Evolutionary conservation across 2,113 vertebrate genomes (phyloP).

Genomic region (Xiphorhynchus elegans): DNA sequence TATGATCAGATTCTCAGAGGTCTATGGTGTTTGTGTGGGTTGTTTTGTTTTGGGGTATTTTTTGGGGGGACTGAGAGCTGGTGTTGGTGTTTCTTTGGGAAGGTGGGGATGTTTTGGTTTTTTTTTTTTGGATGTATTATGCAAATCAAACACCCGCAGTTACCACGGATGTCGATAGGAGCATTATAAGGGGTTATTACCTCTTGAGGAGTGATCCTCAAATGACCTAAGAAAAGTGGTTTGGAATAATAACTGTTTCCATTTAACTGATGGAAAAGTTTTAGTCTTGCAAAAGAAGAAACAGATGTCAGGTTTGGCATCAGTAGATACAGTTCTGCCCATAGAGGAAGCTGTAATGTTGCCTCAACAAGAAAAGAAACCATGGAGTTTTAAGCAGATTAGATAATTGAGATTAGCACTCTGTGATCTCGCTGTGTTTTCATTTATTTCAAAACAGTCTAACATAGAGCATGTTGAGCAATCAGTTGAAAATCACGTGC

Average conservation of each 20-base stretch:
- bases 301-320: constrained; percentile 25
- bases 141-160: neutral
- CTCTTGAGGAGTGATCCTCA: neutral
- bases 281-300: neutral
- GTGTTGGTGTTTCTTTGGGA: too few species aligned
- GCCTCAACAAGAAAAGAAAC: constrained; percentile 65
- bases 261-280: neutral
- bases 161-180: neutral
- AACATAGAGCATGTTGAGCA: constrained; percentile 74
- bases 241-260: neutral
- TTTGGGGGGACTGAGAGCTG: neutral
- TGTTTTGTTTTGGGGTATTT: neutral
- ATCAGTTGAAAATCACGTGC: constrained; percentile 82
- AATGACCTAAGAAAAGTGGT: neutral
- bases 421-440: constrained; percentile 75
- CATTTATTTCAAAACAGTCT: constrained; percentile 77
- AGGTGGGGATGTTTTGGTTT: too few species aligned
- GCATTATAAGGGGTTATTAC: neutral
- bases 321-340: neutral
- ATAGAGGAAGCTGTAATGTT: constrained; percentile 27
- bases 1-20: neutral
- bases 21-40: neutral
- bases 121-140: neutral
- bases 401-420: constrained; percentile 73
- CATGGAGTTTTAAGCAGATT: constrained; percentile 67